Evolutionary conservation across 2,113 vertebrate species (phyloP), one percentile per base, ranked within the genome.

Genomic region (Pipra filicauda): DNA sequence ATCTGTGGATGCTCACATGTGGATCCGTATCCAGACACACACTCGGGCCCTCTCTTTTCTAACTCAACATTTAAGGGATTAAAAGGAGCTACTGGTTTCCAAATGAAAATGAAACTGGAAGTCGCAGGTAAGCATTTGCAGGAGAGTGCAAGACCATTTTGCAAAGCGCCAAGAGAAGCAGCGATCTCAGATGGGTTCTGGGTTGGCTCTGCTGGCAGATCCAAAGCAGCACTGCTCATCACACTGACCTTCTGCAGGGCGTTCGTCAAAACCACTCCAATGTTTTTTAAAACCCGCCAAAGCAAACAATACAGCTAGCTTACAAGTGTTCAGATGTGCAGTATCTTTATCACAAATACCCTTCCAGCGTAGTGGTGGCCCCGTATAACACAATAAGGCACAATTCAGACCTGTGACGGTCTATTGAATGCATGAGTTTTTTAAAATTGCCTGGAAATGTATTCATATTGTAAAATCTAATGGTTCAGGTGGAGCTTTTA

Each of bases 371-470:
- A n/a, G 75, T 58, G 44, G 73, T 66, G 48, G 73, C 55, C 78
- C 64, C 84, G 75, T 54, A 84, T 79, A 91, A 96, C 77, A 94
- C 94, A 92, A 52, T 95, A 97, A 97, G 73, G 94, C 84, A 96
- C 88, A 87, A 89, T 96, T 98, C 96, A 97, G 88, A 92, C 74
- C 93, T 90, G 93, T 92, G 94, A 94, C 0, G 41, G 95, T 97
- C 98, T 98, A 93, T 15, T 95, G 96, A 97, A 97, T 93, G 91
- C 59, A 65, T 96, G 97, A 98, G 43, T 97, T 98, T 98, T 97
- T 95, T 96, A 76, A 97, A 98, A 97, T 97, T 95, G 92, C 93
- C 96, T 97, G 96, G 91, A 96, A 98, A 97, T 46, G 37, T 97
- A 97, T 97, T 98, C 96, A 91, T 91, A 95, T 49, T 75, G 96